Percentiles rank a stretch among this genome's conserved stretches.
phyloP scores from a whole-genome alignment of 64 coral and sea anemone genomes.

The Dendronephthya gigantea region DNA sequence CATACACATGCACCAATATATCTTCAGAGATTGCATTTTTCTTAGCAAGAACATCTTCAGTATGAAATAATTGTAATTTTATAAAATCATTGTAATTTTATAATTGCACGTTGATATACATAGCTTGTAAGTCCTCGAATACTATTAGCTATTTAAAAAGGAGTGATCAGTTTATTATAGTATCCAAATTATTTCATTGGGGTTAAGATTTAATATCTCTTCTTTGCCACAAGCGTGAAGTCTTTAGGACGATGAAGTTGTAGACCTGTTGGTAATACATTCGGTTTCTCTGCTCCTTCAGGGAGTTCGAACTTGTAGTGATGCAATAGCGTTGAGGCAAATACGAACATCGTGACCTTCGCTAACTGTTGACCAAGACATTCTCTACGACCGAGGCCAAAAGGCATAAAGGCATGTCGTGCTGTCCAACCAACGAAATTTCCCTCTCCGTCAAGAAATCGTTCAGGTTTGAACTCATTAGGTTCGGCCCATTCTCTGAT shows the following conservation, averaged over 20 bases:
- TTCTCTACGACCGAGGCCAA: no score
- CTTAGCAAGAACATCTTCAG: no score
- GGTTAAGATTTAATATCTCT: not conserved
- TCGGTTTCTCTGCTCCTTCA: not conserved
- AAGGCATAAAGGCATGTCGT: no score
- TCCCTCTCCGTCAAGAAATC: constrained; percentile 20
- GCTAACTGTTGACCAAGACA: constrained; percentile 7
- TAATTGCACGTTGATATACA: no score
- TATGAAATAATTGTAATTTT: no score
- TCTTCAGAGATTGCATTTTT: no score
- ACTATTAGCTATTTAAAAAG: no score
- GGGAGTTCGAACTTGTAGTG: not conserved
- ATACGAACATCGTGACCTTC: not conserved
- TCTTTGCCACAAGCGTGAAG: not conserved
- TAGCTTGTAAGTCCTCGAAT: no score
- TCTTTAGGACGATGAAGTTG: not conserved
- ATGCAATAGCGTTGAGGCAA: constrained; percentile 11
- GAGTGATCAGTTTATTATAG: no score
- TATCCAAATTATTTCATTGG: no score
- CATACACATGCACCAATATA: no score
- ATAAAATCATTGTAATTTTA: no score
- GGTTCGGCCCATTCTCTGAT: constrained; percentile 20
- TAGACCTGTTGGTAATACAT: not conserved
- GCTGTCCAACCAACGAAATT: not conserved
- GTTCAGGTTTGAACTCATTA: constrained; percentile 32